phyloP scores from a whole-genome alignment of 2,888 invertebrate genomes.

The Leptarthrus brevirostris region DNA sequence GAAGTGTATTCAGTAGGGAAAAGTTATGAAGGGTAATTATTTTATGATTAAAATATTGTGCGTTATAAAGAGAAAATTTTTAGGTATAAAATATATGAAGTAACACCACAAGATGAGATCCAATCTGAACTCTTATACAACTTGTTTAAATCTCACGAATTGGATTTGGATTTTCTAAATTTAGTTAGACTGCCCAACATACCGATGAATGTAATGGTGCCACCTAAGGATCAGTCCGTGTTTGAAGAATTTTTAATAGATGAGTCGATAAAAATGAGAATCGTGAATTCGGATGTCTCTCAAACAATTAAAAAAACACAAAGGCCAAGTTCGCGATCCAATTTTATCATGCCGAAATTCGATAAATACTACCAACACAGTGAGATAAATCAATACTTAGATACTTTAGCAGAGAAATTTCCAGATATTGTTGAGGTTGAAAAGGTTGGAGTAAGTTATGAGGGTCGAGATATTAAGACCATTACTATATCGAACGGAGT shows the following conservation, averaged over 20 bases:
- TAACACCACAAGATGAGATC: conserved; percentile 1
- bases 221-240: conserved; percentile 60
- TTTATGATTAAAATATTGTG: no score
- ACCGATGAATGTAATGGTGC: conserved; percentile 61
- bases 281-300: conserved; percentile 60
- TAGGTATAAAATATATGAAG: conserved; percentile 26
- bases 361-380: conserved; percentile 59
- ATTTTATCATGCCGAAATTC: conserved; percentile 49
- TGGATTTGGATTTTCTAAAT: conserved; percentile 61
- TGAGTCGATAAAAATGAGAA: conserved; percentile 56
- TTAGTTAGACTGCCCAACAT: conserved; percentile 58
- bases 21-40: no score
- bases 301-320: conserved; percentile 55
- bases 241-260: conserved; percentile 58
- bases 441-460: conserved; percentile 71
- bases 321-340: neutral
- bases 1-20: no score
- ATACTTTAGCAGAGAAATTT: conserved; percentile 67
- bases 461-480: conserved; percentile 71
- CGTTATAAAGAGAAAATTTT: no score
- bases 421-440: conserved; percentile 70
- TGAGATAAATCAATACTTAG: conserved; percentile 69
- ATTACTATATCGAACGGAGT: conserved; percentile 73
- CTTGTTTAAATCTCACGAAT: neutral
- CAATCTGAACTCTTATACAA: conserved; percentile 8